A percentile compares a stretch with the other conserved stretches of the same genome.
Conservation (phyloP, 2,888 invertebrate species). For the Drosophila kuntzei region DNA sequence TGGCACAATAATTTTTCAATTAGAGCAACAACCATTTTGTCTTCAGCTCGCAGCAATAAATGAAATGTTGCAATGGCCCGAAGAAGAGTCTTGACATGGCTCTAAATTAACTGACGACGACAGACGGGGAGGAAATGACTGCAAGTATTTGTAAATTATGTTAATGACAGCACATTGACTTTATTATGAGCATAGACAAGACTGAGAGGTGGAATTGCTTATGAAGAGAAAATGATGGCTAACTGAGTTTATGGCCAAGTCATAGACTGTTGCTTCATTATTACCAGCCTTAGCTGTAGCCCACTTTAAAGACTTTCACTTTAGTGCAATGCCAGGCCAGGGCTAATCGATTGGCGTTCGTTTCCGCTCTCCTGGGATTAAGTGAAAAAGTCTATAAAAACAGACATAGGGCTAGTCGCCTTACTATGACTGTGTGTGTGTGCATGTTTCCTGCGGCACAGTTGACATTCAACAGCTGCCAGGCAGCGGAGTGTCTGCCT, state of each 20-base stretch:
- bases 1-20: conserved; percentile 81
- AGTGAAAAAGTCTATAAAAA: conserved; percentile 53
- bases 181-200: conserved; percentile 56
- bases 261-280: conserved; percentile 14
- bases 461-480: conserved; percentile 70
- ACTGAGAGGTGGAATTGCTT: not conserved
- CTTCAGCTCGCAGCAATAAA: conserved; percentile 68
- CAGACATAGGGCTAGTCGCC: conserved; percentile 1
- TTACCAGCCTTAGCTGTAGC: conserved; percentile 7
- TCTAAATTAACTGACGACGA: conserved; percentile 52
- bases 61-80: conserved; percentile 69
- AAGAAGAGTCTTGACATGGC: conserved; percentile 28
- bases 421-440: conserved; percentile 7
- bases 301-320: conserved; percentile 50
- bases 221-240: conserved; percentile 6
- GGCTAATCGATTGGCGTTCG: conserved; percentile 64
- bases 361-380: conserved; percentile 41
- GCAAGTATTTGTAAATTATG: conserved; percentile 78
- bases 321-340: conserved; percentile 8
- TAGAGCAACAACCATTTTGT: conserved; percentile 67
- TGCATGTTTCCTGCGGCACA: conserved; percentile 64
- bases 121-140: conserved; percentile 9
- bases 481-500: conserved; percentile 31
- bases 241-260: conserved; percentile 16
- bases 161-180: conserved; percentile 79